Conservation (phyloP, 2,797 vertebrate genomes). For the Sitta carolinensis region DNA sequence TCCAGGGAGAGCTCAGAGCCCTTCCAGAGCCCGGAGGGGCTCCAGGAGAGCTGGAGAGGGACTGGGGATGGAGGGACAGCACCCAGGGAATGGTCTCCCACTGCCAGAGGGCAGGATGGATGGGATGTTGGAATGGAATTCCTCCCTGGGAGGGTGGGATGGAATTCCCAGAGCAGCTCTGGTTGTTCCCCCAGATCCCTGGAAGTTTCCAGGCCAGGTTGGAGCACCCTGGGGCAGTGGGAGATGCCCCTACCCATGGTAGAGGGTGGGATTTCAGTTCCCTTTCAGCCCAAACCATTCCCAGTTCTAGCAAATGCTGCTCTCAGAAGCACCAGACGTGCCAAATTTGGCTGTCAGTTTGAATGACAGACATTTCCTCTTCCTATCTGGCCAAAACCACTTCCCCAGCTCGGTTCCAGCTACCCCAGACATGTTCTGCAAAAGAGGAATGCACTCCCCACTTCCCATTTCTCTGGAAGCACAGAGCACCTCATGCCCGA, state of each 20-base stretch:
- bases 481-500: accelerated
- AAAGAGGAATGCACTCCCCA: background rate
- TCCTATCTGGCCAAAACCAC: background rate
- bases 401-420: background rate
- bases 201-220: background rate
- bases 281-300: background rate
- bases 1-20: background rate
- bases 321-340: background rate
- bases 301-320: background rate
- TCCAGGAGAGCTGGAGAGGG: background rate
- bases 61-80: background rate
- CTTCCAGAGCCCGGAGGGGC: background rate
- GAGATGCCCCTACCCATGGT: background rate
- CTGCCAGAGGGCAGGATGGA: accelerated
- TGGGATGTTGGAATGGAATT: background rate
- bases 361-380: background rate
- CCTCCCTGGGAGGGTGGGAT: background rate
- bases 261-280: background rate
- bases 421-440: accelerated
- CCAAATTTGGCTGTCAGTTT: background rate
- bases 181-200: background rate
- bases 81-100: background rate
- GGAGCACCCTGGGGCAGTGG: accelerated
- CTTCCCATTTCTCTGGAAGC: background rate
- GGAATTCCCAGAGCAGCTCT: background rate